Percentiles rank a stretch among this genome's conserved stretches.
phyloP scores from a whole-genome alignment of 2,888 invertebrate genomes.

The Andrena trimmerana region DNA sequence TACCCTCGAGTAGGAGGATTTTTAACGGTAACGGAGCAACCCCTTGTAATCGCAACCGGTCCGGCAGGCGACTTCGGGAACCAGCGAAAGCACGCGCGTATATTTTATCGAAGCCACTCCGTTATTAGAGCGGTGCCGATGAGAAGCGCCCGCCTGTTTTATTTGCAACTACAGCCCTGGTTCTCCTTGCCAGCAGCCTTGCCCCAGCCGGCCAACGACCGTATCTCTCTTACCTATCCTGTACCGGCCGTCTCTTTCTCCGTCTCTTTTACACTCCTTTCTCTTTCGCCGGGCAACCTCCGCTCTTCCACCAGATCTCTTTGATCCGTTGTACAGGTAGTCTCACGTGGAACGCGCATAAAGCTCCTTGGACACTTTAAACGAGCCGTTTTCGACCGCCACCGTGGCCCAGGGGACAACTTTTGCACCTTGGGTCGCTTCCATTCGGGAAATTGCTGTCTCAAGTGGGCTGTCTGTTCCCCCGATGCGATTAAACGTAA shows the following conservation, averaged over 20 bases:
- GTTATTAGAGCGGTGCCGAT: conserved; percentile 69
- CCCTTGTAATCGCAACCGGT: conserved; percentile 51
- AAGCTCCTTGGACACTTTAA: conserved; percentile 59
- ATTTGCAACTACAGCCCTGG: conserved; percentile 74
- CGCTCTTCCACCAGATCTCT: conserved; percentile 63
- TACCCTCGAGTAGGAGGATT: conserved; percentile 17
- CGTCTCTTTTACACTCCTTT: conserved; percentile 67
- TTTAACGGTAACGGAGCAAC: conserved; percentile 46
- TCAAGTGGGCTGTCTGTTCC: neutral
- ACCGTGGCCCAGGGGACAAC: conserved; percentile 24
- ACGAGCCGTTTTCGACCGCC: conserved; percentile 51
- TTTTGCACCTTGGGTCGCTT: conserved; percentile 33
- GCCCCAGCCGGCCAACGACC: conserved; percentile 78
- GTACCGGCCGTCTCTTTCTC: conserved; percentile 40
- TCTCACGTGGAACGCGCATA: conserved; percentile 62
- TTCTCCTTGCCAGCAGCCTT: conserved; percentile 79
- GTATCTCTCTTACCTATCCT: conserved; percentile 72
- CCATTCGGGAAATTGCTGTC: neutral
- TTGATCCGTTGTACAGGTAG: conserved; percentile 67
- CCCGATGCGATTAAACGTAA: conserved; percentile 6
- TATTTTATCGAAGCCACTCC: conserved; percentile 61
- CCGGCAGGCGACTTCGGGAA: conserved; percentile 36
- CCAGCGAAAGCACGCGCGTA: conserved; percentile 43
- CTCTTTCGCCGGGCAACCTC: conserved; percentile 71
- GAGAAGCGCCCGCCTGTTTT: conserved; percentile 63